phyloP scores from a whole-genome alignment of 2,888 invertebrate species.

The Brenthis ino region DNA sequence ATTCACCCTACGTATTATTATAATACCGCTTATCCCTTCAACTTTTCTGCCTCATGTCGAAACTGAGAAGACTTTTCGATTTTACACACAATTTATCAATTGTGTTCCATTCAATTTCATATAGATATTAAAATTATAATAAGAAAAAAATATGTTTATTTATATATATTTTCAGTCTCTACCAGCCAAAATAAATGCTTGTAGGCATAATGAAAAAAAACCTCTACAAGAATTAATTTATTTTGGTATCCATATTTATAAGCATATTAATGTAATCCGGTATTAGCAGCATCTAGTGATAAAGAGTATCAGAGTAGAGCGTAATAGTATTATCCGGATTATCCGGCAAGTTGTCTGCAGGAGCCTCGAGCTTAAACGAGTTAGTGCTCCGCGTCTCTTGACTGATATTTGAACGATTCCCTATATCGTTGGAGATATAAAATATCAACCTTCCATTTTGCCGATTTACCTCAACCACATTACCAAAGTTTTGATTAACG shows the following conservation, averaged over 20 bases:
- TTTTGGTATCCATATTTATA: conserved; percentile 1
- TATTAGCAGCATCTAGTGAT: conserved; percentile 28
- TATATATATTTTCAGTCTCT: background rate
- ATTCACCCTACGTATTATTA: conserved; percentile 30
- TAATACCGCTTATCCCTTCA: conserved; percentile 35
- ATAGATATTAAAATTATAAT: too few relatives aligned
- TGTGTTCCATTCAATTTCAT: background rate
- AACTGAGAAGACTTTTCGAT: conserved; percentile 25
- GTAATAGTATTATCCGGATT: conserved; percentile 66
- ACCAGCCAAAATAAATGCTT: too few relatives aligned
- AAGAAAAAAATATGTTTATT: too few relatives aligned
- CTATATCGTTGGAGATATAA: background rate
- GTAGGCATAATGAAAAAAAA: too few relatives aligned
- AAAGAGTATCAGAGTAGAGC: conserved; percentile 49
- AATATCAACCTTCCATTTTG: background rate
- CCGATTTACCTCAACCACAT: too few relatives aligned
- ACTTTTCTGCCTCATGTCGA: conserved; percentile 27
- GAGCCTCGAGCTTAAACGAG: conserved; percentile 31
- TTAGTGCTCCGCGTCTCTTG: conserved; percentile 26
- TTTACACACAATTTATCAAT: conserved; percentile 16
- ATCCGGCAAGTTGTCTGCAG: conserved; percentile 57
- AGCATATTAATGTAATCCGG: conserved; percentile 15
- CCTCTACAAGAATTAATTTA: background rate
- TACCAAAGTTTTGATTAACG: too few relatives aligned
- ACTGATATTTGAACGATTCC: conserved; percentile 17